Evolutionary conservation across 2,888 invertebrate species (phyloP), one percentile per base, ranked within the genome.

Genomic region (Melolontha melolontha): DNA sequence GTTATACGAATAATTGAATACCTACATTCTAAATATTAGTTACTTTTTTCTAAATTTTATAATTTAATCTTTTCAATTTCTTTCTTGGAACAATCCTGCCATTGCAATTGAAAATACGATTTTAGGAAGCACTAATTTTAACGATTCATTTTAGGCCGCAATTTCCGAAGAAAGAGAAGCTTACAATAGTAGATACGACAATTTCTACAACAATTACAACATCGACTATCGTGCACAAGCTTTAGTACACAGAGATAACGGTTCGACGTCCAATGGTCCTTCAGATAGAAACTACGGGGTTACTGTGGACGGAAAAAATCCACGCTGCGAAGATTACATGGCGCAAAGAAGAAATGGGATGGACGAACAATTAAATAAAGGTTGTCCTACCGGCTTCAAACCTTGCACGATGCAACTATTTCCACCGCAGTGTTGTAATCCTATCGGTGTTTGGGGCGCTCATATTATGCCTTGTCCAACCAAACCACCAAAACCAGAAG

Each of bases 131-230:
- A 22, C 4, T 22, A 22, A 22, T 22, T 22, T 22, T 1, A 22
- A 22, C 4, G 22, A 22, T 22, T 2, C 22, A 4, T 64, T 55
- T 10, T 47, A 69, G 69, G 44, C 62, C 41, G 12, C 62, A 51
- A 40, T 55, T 34, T 39, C 40, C 5, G 39, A 29, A 22, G 69
- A 54, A 52, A 51, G 69, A 52, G 63, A 57, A 29, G 63, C 65
- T 1, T 66, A 55, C 11, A 49, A 64, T 12, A 75, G 66, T 1
- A 71, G 81, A 39, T 78, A 77, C 64, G 75, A 78, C 14, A 81
- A 81, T 69, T 82, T 80, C 67, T 82, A 82, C 74, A 82, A 82
- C 70, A 79, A 80, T 70, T 81, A 81, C 72, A 82, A 82, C 66
- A 69, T 79, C 6, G 80, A 81, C 51, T 67, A 67, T 39, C 66